Evolutionary conservation across 1,140 invertebrate genomes (phyloP).

Genomic region (Nasonia longicornis): DNA sequence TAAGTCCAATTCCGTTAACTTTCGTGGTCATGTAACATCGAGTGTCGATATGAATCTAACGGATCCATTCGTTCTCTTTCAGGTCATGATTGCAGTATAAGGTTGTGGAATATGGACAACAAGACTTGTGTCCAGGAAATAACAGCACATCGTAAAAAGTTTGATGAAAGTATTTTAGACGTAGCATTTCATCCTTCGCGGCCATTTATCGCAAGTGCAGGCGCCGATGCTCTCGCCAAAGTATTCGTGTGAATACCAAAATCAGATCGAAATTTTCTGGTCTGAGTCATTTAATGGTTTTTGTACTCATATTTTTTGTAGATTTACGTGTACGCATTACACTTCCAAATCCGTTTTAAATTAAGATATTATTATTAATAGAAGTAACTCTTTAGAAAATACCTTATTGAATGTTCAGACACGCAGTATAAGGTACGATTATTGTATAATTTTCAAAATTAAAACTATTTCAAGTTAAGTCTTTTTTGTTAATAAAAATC

Average conservation of each 20-base stretch:
- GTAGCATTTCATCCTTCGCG: slow-evolving; percentile 99
- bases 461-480: slow-evolving; percentile 48
- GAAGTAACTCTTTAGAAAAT: slow-evolving; percentile 47
- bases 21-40: neutral
- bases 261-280: slow-evolving; percentile 47
- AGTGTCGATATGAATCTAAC: neutral
- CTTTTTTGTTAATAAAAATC: slow-evolving; percentile 46
- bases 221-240: slow-evolving; percentile 98
- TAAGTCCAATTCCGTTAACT: slow-evolving; percentile 67
- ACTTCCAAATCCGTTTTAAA: slow-evolving; percentile 59
- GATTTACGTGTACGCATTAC: slow-evolving; percentile 63
- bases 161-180: slow-evolving; percentile 98
- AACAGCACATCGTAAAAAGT: slow-evolving; percentile 99
- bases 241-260: slow-evolving; percentile 83
- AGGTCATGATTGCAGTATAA: slow-evolving; percentile 98
- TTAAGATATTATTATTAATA: slow-evolving; percentile 49
- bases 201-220: slow-evolving; percentile 98
- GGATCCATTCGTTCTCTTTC: slow-evolving; percentile 46
- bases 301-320: slow-evolving; percentile 65
- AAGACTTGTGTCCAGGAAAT: slow-evolving; percentile 99
- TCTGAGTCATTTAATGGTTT: slow-evolving; percentile 58
- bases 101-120: slow-evolving; percentile 99
- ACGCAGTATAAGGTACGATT: slow-evolving; percentile 48
- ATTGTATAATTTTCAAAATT: slow-evolving; percentile 51
- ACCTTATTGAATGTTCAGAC: slow-evolving; percentile 47